Conservation (phyloP, 2,113 vertebrate species). For the Prinia subflava region DNA sequence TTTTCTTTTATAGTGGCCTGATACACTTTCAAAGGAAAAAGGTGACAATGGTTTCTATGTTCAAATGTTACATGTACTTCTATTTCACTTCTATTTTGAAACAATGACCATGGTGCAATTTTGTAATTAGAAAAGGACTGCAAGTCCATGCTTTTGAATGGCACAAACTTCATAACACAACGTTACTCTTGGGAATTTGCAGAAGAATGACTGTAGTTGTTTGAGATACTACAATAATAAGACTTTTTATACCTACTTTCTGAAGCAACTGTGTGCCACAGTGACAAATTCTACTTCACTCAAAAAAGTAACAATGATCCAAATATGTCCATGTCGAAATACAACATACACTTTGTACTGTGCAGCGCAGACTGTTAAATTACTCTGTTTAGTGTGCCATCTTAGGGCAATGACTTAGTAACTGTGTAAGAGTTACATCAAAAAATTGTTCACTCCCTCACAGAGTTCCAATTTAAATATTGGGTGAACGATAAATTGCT, state of each 20-base stretch:
- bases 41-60: slow-evolving; percentile 2
- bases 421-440: neutral
- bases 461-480: neutral
- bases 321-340: neutral
- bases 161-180: neutral
- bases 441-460: neutral
- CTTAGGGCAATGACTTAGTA: neutral
- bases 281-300: neutral
- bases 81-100: neutral
- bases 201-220: neutral
- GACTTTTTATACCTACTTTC: neutral
- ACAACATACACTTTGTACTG: neutral
- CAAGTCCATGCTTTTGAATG: neutral
- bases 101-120: neutral
- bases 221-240: neutral
- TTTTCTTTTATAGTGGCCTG: neutral
- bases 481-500: neutral
- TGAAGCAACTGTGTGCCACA: neutral
- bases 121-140: neutral
- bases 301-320: neutral
- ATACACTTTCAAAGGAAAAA: neutral
- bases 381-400: neutral
- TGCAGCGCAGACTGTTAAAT: neutral
- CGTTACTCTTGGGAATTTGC: neutral
- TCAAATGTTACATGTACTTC: neutral